Evolutionary conservation across 2,113 vertebrate genomes (phyloP).

Genomic region (Neolamprologus kungweensis): DNA sequence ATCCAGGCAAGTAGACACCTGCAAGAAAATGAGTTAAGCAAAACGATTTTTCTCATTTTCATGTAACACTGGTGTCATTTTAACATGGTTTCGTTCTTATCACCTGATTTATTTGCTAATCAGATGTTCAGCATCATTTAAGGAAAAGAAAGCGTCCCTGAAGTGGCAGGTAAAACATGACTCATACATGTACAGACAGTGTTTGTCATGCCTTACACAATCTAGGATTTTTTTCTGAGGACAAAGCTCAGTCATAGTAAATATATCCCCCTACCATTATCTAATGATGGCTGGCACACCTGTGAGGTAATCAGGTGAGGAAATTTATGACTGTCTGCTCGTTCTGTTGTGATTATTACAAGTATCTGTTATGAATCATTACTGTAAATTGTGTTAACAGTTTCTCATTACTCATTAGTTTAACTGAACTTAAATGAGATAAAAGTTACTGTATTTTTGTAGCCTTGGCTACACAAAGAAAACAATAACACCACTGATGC

Average conservation of each 20-base stretch:
- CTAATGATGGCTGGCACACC: not conserved
- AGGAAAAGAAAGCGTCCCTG: not conserved
- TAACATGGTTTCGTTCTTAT: not conserved
- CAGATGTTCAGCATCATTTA: not conserved
- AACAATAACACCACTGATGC: not conserved
- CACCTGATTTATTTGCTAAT: not conserved
- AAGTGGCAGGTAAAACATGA: not conserved
- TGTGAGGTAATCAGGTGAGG: not conserved
- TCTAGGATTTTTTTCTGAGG: not conserved
- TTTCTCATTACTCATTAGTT: not conserved
- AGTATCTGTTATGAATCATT: not conserved
- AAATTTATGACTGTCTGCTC: not conserved
- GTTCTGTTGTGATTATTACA: not conserved
- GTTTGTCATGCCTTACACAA: slow-evolving; percentile 28
- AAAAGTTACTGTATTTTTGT: not conserved
- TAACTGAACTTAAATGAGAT: not conserved
- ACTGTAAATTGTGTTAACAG: not conserved
- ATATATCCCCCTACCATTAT: not conserved
- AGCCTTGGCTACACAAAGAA: not conserved
- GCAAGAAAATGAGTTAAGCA: slow-evolving; percentile 29
- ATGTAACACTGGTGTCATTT: not conserved
- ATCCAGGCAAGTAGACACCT: slow-evolving; percentile 85
- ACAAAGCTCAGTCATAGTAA: not conserved
- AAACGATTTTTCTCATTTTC: not conserved
- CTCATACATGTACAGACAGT: not conserved